Evolutionary conservation across 2,113 vertebrate genomes (phyloP).

Genomic region (Megaleporinus macrocephalus): DNA sequence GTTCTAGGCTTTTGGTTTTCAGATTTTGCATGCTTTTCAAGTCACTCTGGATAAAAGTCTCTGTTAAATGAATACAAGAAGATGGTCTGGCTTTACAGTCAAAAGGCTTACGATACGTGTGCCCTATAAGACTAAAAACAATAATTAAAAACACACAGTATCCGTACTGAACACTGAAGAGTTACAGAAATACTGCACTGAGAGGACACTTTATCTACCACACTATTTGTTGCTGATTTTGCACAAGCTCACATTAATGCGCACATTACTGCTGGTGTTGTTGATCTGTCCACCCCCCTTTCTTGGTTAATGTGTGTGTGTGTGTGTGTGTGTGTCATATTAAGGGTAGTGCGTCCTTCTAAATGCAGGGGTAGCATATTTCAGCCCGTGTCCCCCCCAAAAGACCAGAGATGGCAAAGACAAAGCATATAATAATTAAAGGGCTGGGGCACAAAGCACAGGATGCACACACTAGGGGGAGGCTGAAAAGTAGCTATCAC

Average conservation of each 20-base stretch:
- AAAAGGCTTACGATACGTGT: slow-evolving; percentile 1
- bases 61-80: neutral
- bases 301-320: slow-evolving; percentile 32
- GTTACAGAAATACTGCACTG: slow-evolving; percentile 42
- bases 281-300: slow-evolving; percentile 51
- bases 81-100: too few species aligned
- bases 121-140: slow-evolving; percentile 33
- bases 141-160: slow-evolving; percentile 6
- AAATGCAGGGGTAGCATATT: slow-evolving; percentile 78
- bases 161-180: slow-evolving; percentile 14
- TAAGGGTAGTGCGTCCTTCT: slow-evolving; percentile 79
- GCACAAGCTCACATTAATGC: slow-evolving; percentile 49
- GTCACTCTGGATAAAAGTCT: neutral
- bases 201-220: slow-evolving; percentile 42
- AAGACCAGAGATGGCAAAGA: slow-evolving; percentile 83
- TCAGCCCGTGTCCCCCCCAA: slow-evolving; percentile 70
- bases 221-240: slow-evolving; percentile 43
- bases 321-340: slow-evolving; percentile 68
- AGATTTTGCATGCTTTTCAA: neutral
- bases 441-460: slow-evolving; percentile 80
- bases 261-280: slow-evolving; percentile 49
- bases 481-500: slow-evolving; percentile 94
- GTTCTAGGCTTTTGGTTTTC: neutral
- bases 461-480: slow-evolving; percentile 78
- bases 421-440: slow-evolving; percentile 94